Evolutionary conservation across 2,888 invertebrate genomes (phyloP), one percentile per base, ranked within the genome.

Genomic region (Peribatodes rhomboidaria): DNA sequence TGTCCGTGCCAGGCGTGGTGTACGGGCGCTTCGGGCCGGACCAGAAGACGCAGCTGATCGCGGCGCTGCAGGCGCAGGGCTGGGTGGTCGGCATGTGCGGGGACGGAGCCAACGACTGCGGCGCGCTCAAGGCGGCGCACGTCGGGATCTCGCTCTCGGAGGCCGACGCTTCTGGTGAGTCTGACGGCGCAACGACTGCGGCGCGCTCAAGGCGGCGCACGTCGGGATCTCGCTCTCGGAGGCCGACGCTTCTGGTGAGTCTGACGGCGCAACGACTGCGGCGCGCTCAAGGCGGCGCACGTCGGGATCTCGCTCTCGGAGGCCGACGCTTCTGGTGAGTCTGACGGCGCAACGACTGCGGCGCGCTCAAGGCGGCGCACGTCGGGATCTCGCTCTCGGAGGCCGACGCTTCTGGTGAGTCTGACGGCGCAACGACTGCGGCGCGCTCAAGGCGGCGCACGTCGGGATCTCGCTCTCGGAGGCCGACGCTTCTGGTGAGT

Each of bases 61-160:
- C 95, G 44, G 94, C 95, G 18, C 88, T 97, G 52, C 96, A 97
- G 90, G 95, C 94, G 72, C 93, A 96, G 50, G 96, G 95, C 67
- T 95, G 95, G 77, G 93, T 95, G 50, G 96, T 96, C 60, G 96
- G 96, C 57, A 95, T 95, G 95, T 95, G 95, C 82, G 96, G 95
- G 27, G 96, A 96, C 83, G 96, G 96, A 33, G 96, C 96, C 27
- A 96, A 98, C 87, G 98, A 98, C 88, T 98, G 98, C 85, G 98
- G 98, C 47, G 98, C 98, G 3, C 89, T 98, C 56, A 97, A 97
- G 88, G 97, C 97, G 11, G 98, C 98, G 0, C 97, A 98, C 81
- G 96, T 97, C 33, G 98, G 98, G 22, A 96, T 98, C 67, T 98
- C 98, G 0, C 94, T 98, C 42, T 98, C 98, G 0, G 97, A 98